Conservation (phyloP, 1,140 invertebrate genomes). For the Scaptomyza graminum region DNA sequence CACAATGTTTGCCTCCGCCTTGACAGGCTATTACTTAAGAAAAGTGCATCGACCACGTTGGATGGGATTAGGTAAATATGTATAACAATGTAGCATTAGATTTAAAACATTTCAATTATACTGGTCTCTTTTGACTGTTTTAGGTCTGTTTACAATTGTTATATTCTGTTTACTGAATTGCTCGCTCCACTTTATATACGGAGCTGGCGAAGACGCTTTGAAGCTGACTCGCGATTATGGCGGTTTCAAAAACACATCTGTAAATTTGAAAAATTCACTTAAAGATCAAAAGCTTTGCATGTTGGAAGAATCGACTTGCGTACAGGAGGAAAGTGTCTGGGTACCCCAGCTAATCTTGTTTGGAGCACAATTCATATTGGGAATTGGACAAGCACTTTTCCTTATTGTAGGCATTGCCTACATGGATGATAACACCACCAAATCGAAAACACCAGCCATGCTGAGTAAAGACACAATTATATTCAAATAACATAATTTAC, state of each 20-base stretch:
- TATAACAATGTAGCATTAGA: neutral
- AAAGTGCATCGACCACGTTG: slow-evolving; percentile 72
- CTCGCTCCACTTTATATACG: slow-evolving; percentile 90
- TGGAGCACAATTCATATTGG: slow-evolving; percentile 87
- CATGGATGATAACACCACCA: slow-evolving; percentile 89
- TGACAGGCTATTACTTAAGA: slow-evolving; percentile 68
- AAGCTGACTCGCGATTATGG: slow-evolving; percentile 87
- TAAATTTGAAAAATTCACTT: slow-evolving; percentile 44
- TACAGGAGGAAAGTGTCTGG: slow-evolving; percentile 84
- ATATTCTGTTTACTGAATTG: slow-evolving; percentile 88
- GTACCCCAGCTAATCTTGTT: slow-evolving; percentile 86
- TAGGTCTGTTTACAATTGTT: slow-evolving; percentile 88
- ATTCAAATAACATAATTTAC: neutral
- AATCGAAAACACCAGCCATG: slow-evolving; percentile 87
- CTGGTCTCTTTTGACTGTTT: slow-evolving; percentile 68
- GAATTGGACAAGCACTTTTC: slow-evolving; percentile 87
- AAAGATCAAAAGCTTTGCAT: slow-evolving; percentile 47
- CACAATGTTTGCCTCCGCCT: slow-evolving; percentile 57
- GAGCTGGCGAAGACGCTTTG: slow-evolving; percentile 88
- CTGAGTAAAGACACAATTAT: slow-evolving; percentile 84
- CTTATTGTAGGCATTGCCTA: slow-evolving; percentile 88
- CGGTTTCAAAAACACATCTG: slow-evolving; percentile 37
- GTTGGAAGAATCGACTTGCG: slow-evolving; percentile 21
- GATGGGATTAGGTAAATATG: slow-evolving; percentile 71
- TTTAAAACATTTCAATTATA: slow-evolving; percentile 73